Base-by-base conservation (phyloP, 1,140 invertebrate genomes). In the Macrosteles quadrilineatus region DNA sequence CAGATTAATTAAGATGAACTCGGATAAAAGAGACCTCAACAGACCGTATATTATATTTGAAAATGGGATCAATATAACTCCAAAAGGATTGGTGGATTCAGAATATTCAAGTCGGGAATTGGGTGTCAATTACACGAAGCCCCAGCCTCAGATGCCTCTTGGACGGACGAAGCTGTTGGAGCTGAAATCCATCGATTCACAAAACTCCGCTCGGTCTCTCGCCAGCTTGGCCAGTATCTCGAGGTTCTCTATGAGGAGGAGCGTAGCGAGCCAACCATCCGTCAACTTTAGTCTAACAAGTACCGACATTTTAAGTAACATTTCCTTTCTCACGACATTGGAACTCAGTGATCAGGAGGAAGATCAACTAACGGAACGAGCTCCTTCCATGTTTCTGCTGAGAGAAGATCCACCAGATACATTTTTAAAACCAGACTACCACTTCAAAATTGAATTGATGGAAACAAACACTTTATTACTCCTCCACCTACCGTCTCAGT, bases 381-480 rank as follows among this genome's bases (percentile, higher is more conserved):
- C 31, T 9, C 59, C 59, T 14, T 63, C 59, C 19, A 29, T 63
- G 59, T 63, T 63, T 30, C 30, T 1, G 30, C 29, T 63, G 1
- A 63, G 59, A 32, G 59, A 63, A 17, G 59, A 63, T 23, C 59
- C 59, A 9, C 59, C 59, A 17, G 27, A 6, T 12, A 63, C 14
- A 31, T 17, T n/a, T 17, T 14, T 30, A 1, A 11, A 19, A 19
- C 14, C 32, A 1, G 19, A 19, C 27, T 11, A 9, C 23, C 4
- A 63, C 2, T 63, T 63, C 30, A 63, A 63, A 30, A 27, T 68
- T 11, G 17, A 17, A 6, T 23, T 68, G 45, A 19, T 19, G 29
- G 66, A 68, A 21, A 68, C 66, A 0, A 27, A 50, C 1, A 68
- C 66, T 1, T 19, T 53, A 1, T 55, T 31, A 2, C 23, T 55